These are phyloP conservation scores for Lycophotia porphyrea DNA, from an alignment of 2,888 invertebrate genomes.

Conservation along the genomic window DNA sequence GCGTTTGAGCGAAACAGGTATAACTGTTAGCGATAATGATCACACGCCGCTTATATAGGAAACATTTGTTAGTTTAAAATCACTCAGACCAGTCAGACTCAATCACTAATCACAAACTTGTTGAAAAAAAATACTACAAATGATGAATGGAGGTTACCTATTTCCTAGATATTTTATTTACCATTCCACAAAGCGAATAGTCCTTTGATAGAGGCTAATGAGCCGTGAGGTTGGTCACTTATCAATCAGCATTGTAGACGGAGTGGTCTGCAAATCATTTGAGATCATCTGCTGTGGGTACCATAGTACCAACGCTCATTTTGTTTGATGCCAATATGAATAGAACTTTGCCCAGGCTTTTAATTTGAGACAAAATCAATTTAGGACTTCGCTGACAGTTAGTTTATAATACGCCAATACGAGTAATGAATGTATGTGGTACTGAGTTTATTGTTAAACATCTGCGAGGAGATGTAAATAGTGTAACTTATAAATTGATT, in stretches of 20 bases:
- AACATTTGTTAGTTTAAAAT: slow-evolving; percentile 34
- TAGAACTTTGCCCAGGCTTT: slow-evolving; percentile 73
- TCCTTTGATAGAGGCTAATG: slow-evolving; percentile 83
- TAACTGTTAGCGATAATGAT: slow-evolving; percentile 15
- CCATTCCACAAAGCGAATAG: slow-evolving; percentile 70
- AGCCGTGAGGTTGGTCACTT: slow-evolving; percentile 80
- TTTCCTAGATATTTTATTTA: slow-evolving; percentile 68
- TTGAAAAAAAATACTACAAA: slow-evolving; percentile 39
- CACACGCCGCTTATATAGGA: slow-evolving; percentile 9
- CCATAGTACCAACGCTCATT: slow-evolving; percentile 73
- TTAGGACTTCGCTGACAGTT: slow-evolving; percentile 68
- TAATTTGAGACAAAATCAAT: slow-evolving; percentile 76
- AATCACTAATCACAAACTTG: slow-evolving; percentile 41
- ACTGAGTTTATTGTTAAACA: slow-evolving; percentile 49
- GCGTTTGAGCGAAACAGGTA: slow-evolving; percentile 22
- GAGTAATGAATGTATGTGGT: slow-evolving; percentile 65
- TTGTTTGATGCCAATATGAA: slow-evolving; percentile 75
- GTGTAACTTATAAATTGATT: slow-evolving; percentile 33
- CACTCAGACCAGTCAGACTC: neutral
- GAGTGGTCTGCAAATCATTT: slow-evolving; percentile 77
- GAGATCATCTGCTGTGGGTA: slow-evolving; percentile 73
- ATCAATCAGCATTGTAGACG: slow-evolving; percentile 79
- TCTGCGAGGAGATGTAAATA: slow-evolving; percentile 44
- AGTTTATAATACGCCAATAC: slow-evolving; percentile 66
- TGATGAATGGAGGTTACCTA: slow-evolving; percentile 56